A percentile compares a stretch with the other conserved stretches of the same genome.
Conservation (phyloP, 2,888 invertebrate genomes). For the Cosmia trapezina region DNA sequence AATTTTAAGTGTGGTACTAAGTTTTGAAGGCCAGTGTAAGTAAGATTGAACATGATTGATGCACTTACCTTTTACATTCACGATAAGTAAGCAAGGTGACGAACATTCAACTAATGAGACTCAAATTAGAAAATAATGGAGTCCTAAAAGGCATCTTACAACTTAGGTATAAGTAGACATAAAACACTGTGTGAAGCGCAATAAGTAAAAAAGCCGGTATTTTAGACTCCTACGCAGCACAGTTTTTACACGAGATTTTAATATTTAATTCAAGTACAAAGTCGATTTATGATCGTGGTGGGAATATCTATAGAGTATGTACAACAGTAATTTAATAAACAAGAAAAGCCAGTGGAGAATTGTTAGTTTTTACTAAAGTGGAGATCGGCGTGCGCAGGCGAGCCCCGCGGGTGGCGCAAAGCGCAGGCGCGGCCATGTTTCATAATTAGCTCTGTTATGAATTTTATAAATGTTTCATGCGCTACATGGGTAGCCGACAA, state of each 20-base stretch:
- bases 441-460: constrained; percentile 89
- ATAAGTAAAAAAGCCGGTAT: constrained; percentile 27
- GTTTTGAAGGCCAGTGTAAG: not conserved
- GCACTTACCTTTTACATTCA: not conserved
- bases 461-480: constrained; percentile 90
- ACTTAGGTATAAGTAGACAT: constrained; percentile 1
- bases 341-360: constrained; percentile 73
- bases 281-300: constrained; percentile 67
- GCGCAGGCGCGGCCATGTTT: constrained; percentile 81
- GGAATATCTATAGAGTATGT: constrained; percentile 68
- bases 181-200: constrained; percentile 27
- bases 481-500: constrained; percentile 84
- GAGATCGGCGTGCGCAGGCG: constrained; percentile 70
- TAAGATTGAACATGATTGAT: not conserved
- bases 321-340: constrained; percentile 76
- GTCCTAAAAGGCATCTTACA: not conserved
- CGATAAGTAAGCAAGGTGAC: not conserved
- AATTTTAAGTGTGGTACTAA: too few species aligned
- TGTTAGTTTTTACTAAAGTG: constrained; percentile 80
- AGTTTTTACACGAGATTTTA: constrained; percentile 58
- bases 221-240: constrained; percentile 25
- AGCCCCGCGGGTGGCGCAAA: constrained; percentile 86
- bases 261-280: constrained; percentile 65
- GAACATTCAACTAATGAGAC: not conserved
- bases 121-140: constrained; percentile 9